These are phyloP conservation scores for Coptodon rendalli DNA, from an alignment of 2,113 vertebrate species.

Conservation along the genomic window DNA sequence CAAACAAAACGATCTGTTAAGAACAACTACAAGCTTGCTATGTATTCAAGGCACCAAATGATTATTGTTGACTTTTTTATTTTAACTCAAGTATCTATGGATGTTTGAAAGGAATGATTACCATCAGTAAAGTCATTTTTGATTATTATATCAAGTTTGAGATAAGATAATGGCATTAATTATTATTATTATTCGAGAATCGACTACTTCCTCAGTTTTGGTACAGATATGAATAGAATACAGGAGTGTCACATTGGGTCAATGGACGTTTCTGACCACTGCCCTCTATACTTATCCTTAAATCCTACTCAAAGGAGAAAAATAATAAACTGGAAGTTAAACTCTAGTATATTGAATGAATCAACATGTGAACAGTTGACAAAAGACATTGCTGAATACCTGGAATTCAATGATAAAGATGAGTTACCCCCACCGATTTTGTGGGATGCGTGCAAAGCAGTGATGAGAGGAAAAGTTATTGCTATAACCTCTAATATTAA, in stretches of 20 bases:
- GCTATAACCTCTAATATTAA: rapidly evolving
- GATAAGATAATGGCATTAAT: neutral
- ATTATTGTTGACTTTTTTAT: neutral
- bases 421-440: neutral
- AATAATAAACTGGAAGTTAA: neutral
- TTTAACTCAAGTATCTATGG: neutral
- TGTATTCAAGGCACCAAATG: neutral
- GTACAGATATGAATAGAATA: neutral
- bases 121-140: neutral
- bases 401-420: neutral
- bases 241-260: rapidly evolving
- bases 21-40: neutral
- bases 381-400: neutral
- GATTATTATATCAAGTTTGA: neutral
- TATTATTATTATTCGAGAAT: neutral
- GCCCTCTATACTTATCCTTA: neutral
- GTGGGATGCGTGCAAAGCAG: neutral
- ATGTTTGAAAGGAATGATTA: neutral
- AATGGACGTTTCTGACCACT: rapidly evolving
- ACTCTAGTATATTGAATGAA: neutral
- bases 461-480: rapidly evolving
- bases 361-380: neutral
- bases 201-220: rapidly evolving
- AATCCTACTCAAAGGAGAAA: rapidly evolving
- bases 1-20: neutral